A percentile compares a stretch with the other conserved stretches of the same genome.
phyloP scores from a whole-genome alignment of 2,888 invertebrate species.

The Opisthograptis luteolata region DNA sequence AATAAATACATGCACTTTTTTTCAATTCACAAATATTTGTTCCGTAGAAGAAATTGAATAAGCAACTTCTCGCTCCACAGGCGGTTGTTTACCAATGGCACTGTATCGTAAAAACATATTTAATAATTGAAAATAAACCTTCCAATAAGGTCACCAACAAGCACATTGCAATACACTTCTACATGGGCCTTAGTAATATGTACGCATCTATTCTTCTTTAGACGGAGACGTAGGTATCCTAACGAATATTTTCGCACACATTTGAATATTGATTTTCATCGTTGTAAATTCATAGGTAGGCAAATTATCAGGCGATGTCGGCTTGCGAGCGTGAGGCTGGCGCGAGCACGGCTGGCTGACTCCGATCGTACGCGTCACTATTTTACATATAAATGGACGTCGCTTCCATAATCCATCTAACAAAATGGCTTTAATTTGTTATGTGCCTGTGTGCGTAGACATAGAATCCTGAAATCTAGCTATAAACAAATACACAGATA shows the following conservation, averaged over 20 bases:
- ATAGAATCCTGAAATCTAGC: constrained; percentile 65
- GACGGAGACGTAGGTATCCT: background rate
- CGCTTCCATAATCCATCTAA: constrained; percentile 78
- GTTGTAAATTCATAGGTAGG: constrained; percentile 49
- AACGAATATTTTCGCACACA: constrained; percentile 9
- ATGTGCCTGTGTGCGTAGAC: constrained; percentile 66
- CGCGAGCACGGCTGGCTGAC: constrained; percentile 61
- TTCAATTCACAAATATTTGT: no score
- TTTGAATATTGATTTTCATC: constrained; percentile 27
- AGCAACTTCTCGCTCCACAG: no score
- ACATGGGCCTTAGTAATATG: no score
- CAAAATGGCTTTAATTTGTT: constrained; percentile 81
- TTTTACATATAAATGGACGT: constrained; percentile 83
- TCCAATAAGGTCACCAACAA: no score
- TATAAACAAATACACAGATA: constrained; percentile 2
- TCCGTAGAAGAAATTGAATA: no score
- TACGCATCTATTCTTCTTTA: background rate
- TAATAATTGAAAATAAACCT: no score
- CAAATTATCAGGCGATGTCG: constrained; percentile 50
- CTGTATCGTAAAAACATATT: no score
- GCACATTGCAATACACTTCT: no score
- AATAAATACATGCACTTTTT: no score
- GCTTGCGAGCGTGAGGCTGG: constrained; percentile 47
- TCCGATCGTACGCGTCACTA: constrained; percentile 75
- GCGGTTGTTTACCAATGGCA: no score